phyloP scores from a whole-genome alignment of 30 jellyfish, hydroid and myxozoan species.

The Aurelia aurita region DNA sequence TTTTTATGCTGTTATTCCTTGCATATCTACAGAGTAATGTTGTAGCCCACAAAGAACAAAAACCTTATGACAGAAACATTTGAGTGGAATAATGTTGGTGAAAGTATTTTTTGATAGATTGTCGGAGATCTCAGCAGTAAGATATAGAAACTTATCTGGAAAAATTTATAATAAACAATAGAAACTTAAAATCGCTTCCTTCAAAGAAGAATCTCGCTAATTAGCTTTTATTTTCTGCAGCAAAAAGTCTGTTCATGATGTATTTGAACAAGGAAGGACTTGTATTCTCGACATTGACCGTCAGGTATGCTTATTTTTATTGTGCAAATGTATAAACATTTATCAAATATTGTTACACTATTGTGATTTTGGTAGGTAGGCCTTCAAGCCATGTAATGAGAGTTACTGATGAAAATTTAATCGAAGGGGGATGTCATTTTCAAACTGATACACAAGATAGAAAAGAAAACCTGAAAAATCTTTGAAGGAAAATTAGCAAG shows the following conservation, averaged over 20 bases:
- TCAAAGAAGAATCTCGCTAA: not conserved
- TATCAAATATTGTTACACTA: no score
- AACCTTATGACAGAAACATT: no score
- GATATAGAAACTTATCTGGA: not conserved
- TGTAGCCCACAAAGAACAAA: no score
- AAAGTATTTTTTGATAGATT: not conserved
- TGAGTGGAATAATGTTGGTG: not conserved
- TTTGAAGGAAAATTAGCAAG: no score
- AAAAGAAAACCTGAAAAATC: no score
- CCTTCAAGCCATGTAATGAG: no score
- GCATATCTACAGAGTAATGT: not conserved
- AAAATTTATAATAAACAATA: no score
- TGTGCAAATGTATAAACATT: no score
- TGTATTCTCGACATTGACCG: slow-evolving; percentile 95
- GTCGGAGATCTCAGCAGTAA: not conserved
- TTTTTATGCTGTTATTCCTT: not conserved
- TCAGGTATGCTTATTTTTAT: slow-evolving; percentile 64
- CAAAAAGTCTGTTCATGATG: slow-evolving; percentile 92
- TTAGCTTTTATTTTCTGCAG: slow-evolving; percentile 37
- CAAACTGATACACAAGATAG: no score
- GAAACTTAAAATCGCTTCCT: not conserved
- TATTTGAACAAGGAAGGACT: slow-evolving; percentile 75
- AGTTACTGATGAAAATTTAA: no score
- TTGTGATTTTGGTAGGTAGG: no score
- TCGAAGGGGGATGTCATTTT: no score